phyloP scores from a whole-genome alignment of 92 coral and sea anemone genomes.

The Epizoanthus illoricatus region DNA sequence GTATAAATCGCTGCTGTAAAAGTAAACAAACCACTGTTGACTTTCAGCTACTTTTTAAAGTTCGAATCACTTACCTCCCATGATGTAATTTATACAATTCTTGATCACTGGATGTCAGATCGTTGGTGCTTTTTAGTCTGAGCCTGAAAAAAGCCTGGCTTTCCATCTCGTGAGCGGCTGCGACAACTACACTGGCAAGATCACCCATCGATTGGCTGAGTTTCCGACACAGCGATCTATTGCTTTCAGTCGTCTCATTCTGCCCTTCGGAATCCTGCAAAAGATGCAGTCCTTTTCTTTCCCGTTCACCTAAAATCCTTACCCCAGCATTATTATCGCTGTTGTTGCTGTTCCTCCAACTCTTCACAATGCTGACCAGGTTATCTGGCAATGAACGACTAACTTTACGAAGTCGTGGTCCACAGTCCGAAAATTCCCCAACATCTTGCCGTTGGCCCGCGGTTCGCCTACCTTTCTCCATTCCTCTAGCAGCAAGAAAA shows the following conservation, averaged over 20 bases:
- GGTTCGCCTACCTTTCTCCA: too few relatives aligned
- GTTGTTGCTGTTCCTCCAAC: background rate
- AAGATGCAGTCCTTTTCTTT: background rate
- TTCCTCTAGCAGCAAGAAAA: background rate
- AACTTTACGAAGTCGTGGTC: background rate
- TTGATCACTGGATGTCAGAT: background rate
- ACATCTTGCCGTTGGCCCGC: background rate
- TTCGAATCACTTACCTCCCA: background rate
- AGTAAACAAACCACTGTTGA: too few relatives aligned
- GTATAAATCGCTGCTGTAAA: too few relatives aligned
- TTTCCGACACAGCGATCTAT: background rate
- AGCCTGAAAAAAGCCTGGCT: slow-evolving; percentile 2
- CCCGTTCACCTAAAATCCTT: background rate
- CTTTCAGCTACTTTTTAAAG: too few relatives aligned
- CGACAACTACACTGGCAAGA: background rate
- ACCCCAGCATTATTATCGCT: background rate
- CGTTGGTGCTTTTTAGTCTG: background rate
- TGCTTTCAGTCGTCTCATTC: background rate
- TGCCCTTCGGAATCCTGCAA: background rate
- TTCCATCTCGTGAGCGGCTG: slow-evolving; percentile 11
- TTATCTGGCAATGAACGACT: slow-evolving; percentile 8
- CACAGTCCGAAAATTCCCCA: background rate
- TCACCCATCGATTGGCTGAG: slow-evolving; percentile 5
- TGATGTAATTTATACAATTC: background rate
- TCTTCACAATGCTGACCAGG: background rate